A percentile compares a stretch with the other conserved stretches of the same genome.
These are phyloP conservation scores for Callithrix jacchus DNA, from an alignment of 2,113 vertebrate species.

Conservation along the genomic window DNA sequence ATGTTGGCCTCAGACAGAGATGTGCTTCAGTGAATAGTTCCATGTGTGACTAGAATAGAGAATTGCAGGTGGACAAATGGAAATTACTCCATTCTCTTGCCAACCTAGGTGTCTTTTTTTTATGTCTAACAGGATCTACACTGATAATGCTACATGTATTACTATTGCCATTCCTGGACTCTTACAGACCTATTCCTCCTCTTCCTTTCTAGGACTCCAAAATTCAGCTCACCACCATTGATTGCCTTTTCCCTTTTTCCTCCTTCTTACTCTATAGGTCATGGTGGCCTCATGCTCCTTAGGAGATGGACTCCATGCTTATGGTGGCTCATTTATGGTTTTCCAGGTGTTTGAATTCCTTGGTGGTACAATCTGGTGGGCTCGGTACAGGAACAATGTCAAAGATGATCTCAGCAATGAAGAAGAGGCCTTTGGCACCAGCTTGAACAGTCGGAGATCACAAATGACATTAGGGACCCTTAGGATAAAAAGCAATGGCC, in stretches of 20 bases:
- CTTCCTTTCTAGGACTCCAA: not conserved
- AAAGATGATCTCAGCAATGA: slow-evolving; percentile 70
- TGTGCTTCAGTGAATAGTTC: not conserved
- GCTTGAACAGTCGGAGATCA: slow-evolving; percentile 77
- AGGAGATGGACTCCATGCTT: not conserved
- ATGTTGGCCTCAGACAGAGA: not conserved
- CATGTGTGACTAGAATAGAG: not conserved
- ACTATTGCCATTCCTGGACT: not conserved
- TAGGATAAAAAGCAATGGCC: slow-evolving; percentile 78
- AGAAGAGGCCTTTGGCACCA: slow-evolving; percentile 80
- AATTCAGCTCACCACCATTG: not conserved
- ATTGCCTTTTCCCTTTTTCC: not conserved
- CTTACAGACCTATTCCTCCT: not conserved
- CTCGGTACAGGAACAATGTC: slow-evolving; percentile 70
- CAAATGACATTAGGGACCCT: slow-evolving; percentile 79
- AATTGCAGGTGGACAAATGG: not conserved
- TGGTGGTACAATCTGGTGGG: slow-evolving; percentile 83
- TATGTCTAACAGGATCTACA: not conserved
- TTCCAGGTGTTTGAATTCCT: slow-evolving; percentile 76
- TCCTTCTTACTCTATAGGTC: not conserved
- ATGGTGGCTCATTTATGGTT: not conserved
- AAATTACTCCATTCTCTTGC: not conserved
- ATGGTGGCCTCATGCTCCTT: not conserved
- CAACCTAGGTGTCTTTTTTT: not conserved
- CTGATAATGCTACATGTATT: too few relatives aligned